Evolutionary conservation across 2,113 vertebrate genomes (phyloP).

Genomic region (Podocnemis expansa): DNA sequence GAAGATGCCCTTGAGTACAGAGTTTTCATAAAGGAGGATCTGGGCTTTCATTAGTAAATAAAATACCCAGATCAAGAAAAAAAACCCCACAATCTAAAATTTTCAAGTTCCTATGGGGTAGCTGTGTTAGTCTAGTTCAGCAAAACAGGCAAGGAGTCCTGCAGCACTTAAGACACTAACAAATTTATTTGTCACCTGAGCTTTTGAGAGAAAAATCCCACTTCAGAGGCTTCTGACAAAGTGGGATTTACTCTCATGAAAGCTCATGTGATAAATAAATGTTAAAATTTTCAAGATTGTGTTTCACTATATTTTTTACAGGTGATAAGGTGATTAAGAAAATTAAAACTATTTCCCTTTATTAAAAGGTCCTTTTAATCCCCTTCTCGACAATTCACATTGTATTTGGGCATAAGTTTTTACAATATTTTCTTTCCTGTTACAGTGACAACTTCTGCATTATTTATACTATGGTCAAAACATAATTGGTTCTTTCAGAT

Average conservation of each 20-base stretch:
- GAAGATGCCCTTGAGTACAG: neutral
- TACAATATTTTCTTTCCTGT: neutral
- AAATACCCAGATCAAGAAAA: neutral
- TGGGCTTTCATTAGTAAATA: neutral
- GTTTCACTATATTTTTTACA: neutral
- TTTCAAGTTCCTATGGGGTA: too few species aligned
- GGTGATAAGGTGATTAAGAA: neutral
- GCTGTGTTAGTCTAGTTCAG: too few species aligned
- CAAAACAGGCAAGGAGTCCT: too few species aligned
- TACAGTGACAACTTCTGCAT: slow-evolving; percentile 25
- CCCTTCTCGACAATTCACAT: neutral
- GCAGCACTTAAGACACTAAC: too few species aligned
- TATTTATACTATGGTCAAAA: slow-evolving; percentile 40
- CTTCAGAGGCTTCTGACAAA: too few species aligned
- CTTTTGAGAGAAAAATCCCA: too few species aligned
- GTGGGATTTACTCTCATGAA: too few species aligned
- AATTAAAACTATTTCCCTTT: neutral
- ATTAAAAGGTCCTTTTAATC: slow-evolving; percentile 29
- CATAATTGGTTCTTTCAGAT: slow-evolving; percentile 57
- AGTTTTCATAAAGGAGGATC: neutral
- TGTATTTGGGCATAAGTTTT: neutral
- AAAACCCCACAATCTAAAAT: neutral
- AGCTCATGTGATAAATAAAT: too few species aligned
- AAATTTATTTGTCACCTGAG: too few species aligned
- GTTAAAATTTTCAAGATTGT: neutral